Evolutionary conservation across 2,888 invertebrate genomes (phyloP), one percentile per base, ranked within the genome.

Genomic region (Spodoptera picta): DNA sequence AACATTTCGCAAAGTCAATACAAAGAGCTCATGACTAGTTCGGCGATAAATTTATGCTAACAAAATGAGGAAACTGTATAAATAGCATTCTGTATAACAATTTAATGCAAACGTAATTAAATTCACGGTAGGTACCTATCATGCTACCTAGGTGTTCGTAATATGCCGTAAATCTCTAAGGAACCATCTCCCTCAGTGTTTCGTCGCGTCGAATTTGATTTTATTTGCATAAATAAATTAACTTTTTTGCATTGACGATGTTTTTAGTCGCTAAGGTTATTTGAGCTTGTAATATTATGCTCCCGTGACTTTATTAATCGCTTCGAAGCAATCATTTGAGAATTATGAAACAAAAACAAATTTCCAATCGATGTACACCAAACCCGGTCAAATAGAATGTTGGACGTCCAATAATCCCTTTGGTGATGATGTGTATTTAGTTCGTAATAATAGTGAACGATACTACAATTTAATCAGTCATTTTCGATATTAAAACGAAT

Each of bases 171-270:
- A 74, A 74, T 79, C 78, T 76, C 79, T 55, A 60, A 67, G 74
- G 79, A 76, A 69, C 60, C 60, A 74, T 79, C 67, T 71, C 65
- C 69, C 76, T 61, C 69, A 50, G 63, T 76, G 71, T 71, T 74
- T 68, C 65, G 61, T 73, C 59, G 75, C 65, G 62, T 68, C 56
- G 64, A 72, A 65, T 78, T 79, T 79, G 65, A 78, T 78, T 79
- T 76, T 78, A 78, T 78, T 78, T 76, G 77, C 78, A 78, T 78
- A 78, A 78, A 79, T 77, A 78, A 79, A 78, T 78, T 77, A 69
- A 72, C 79, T 72, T 78, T 77, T 78, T 79, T 73, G 53, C 69
- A 74, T 76, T 67, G 58, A 67, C 63, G 60, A 69, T 72, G 79
- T 72, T 78, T 78, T 79, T 72, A 77, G 52, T 51, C 53, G 59